Base-by-base conservation (phyloP, 2,797 vertebrate species). In the Coreius guichenoti region DNA sequence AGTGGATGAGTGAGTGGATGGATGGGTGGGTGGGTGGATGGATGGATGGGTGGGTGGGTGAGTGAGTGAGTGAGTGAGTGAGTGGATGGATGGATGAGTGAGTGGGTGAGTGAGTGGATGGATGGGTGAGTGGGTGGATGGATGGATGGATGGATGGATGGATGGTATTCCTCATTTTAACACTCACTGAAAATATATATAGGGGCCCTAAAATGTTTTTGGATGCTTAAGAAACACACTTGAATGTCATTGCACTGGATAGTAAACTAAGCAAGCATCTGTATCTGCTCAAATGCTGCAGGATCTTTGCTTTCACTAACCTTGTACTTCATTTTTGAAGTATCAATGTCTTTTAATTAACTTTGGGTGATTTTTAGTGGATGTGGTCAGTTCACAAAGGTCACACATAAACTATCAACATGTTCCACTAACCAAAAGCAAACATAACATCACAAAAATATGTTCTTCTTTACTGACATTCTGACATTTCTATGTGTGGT, bases 81-180 rank as follows among this genome's bases (percentile, higher is more conserved):
- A 5, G 2, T 51, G 16, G 47, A 19, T 45, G 8, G 9, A 2
- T 45, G 43, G 11, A 12, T 45, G 43, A 0, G 11, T 45, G 43
- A 0, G 9, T 45, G 6, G 49, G 0, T 21, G 49, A 17, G 0
- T 19, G 49, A 5, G 0, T 19, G 17, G 49, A 1, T 54, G 7
- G 19, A 1, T 54, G 19, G 8, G 0, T 54, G 17, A 6, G 0
- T 56, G 54, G 54, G 4, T 56, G 8, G 23, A 5, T 19, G 49
- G 49, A 0, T 19, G 49, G 6, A 0, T 51, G 1, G 47, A 2
- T 6, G 49, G 49, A 0, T 51, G 49, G 16, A 7, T 19, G 5
- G 49, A 19, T 51, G 49, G 6, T 33, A 33, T 33, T 33, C 33
- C 3, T 33, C 33, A 33, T 33, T 33, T 33, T 33, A 33, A 33